Percentiles rank a stretch among this genome's conserved stretches.
These are phyloP conservation scores for Iguana delicatissima DNA, from an alignment of 2,797 vertebrate species.

Conservation along the genomic window DNA sequence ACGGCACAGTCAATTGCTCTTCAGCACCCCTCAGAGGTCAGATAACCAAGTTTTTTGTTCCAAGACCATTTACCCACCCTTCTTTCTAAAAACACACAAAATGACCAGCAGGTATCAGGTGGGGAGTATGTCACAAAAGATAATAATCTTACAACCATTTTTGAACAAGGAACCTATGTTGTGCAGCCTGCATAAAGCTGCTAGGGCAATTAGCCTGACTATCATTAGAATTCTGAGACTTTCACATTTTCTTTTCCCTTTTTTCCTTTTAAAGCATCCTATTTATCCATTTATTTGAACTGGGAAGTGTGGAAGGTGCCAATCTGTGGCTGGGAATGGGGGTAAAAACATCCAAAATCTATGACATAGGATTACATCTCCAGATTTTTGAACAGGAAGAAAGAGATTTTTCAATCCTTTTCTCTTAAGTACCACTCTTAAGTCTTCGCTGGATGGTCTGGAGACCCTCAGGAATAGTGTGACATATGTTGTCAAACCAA, in stretches of 20 bases:
- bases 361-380: not conserved
- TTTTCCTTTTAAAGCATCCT: not conserved
- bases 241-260: no score
- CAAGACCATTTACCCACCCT: not conserved
- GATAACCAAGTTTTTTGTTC: not conserved
- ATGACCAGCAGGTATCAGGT: not conserved
- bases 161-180: not conserved
- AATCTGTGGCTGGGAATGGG: not conserved
- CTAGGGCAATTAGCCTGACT: not conserved
- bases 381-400: not conserved
- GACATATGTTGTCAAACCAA: not conserved
- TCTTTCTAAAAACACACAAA: not conserved
- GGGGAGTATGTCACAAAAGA: not conserved
- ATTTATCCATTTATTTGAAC: not conserved
- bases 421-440: not conserved
- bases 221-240: not conserved
- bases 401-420: not conserved
- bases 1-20: slow-evolving; percentile 63
- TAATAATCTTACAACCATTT: not conserved
- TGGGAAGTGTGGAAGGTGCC: not conserved
- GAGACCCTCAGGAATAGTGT: not conserved
- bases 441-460: no score
- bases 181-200: not conserved
- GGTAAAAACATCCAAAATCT: not conserved
- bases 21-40: slow-evolving; percentile 75